Conservation (phyloP, 30 jellyfish, hydroid and myxozoan species). For the Aurelia sp. region DNA sequence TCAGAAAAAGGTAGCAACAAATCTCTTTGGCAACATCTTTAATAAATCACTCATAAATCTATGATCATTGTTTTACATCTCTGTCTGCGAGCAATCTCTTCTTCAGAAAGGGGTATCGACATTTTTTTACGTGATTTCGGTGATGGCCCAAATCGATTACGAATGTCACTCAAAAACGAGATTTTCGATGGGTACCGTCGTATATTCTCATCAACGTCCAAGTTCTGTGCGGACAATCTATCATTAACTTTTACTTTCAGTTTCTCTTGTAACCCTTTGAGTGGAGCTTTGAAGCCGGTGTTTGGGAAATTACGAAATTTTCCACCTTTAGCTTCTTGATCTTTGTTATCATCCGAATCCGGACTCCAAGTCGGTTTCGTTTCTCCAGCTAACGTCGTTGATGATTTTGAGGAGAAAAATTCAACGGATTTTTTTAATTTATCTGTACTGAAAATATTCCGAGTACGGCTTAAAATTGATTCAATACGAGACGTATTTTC, state of each 20-base stretch:
- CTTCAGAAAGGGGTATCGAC: conserved; percentile 38
- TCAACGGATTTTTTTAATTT: conserved; percentile 56
- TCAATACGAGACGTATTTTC: conserved; percentile 48
- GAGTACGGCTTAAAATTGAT: conserved; percentile 47
- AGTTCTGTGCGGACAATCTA: conserved; percentile 25
- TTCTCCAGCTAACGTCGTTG: conserved; percentile 15
- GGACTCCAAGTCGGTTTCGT: conserved; percentile 54
- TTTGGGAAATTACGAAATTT: conserved; percentile 10
- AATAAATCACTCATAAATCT: conserved; percentile 43
- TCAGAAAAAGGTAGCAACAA: conserved; percentile 19
- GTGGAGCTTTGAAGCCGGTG: conserved; percentile 52
- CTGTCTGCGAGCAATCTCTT: conserved; percentile 69
- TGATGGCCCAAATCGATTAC: conserved; percentile 47
- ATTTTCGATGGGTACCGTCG: conserved; percentile 42
- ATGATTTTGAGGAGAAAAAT: conserved; percentile 21
- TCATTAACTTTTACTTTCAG: conserved; percentile 64
- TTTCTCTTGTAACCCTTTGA: conserved; percentile 60
- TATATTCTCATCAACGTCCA: conserved; percentile 19
- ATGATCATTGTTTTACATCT: conserved; percentile 79
- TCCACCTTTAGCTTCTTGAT: conserved; percentile 3
- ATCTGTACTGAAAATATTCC: conserved; percentile 46
- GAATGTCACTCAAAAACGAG: conserved; percentile 49
- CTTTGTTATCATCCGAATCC: conserved; percentile 35
- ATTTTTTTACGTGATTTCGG: conserved; percentile 41
- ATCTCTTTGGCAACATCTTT: too few species aligned